Base-by-base conservation (phyloP, 2,797 vertebrate species). In the Yasuhikotakia modesta region DNA sequence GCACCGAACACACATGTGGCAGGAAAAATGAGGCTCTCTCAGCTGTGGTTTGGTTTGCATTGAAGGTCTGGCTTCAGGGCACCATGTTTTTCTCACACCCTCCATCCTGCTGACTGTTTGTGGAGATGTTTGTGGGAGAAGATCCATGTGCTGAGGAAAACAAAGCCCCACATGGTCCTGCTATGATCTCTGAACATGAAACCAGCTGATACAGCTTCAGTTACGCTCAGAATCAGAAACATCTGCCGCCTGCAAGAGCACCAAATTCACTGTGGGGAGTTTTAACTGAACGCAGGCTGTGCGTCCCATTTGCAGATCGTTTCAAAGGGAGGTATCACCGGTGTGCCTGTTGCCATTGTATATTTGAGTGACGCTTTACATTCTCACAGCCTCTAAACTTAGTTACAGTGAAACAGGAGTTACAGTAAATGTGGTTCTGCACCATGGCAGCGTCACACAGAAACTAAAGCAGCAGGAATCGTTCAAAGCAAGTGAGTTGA, bases 101-200 rank as follows among this genome's bases (percentile, higher is more conserved):
- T 79, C 82, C 87, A 86, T 82, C 87, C 87, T 85, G 87, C 79
- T 5, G 79, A 77, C 79, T 69, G 85, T 86, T 87, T 82, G 84
- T 87, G 85, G 86, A 85, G 86, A 82, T 92, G 90, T 92, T 92
- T 92, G 86, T 86, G 69, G 85, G 89, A 86, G 86, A 86, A 87
- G 82, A 83, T 85, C 81, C 30, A 48, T 74, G 80, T 10, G 48
- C 66, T 45, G 70, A 79, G 85, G 69, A 81, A 86, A 85, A 89
- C 82, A 82, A 71, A 76, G 76, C 71, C 48, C 32, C 79, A 71
- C 78, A 74, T 66, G 68, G 68, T 81, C 67, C 88, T 90, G 87
- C 86, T 89, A 72, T 57, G 81, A 74, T 73, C 88, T 90, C 90
- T 91, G 88, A 93, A 92, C 89, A 90, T 79, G 87, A 90, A 82